A percentile compares a stretch with the other conserved stretches of the same genome.
Conservation (phyloP, 2,888 invertebrate genomes). For the Aphrophora alni region DNA sequence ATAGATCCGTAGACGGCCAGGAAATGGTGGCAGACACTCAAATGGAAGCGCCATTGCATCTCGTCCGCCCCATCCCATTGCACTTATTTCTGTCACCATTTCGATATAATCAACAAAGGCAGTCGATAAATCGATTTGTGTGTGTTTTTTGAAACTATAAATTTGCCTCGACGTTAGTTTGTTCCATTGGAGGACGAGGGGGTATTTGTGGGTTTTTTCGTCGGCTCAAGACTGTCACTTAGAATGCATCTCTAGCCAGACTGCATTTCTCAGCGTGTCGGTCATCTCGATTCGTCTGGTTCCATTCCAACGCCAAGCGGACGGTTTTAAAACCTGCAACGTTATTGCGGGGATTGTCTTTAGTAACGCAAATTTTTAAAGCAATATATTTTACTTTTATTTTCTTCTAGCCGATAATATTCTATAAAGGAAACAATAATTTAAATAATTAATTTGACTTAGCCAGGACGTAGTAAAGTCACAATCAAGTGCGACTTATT, state of each 20-base stretch:
- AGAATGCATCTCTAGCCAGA: neutral
- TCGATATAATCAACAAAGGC: neutral
- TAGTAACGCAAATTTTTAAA: too few species aligned
- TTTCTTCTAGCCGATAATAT: too few species aligned
- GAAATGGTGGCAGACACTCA: neutral
- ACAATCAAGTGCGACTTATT: too few species aligned
- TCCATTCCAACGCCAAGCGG: neutral
- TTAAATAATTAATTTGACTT: too few species aligned
- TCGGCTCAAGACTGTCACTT: neutral
- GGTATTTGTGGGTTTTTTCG: neutral
- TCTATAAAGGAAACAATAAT: too few species aligned
- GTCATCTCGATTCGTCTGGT: neutral
- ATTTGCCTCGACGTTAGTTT: too few species aligned
- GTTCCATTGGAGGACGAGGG: too few species aligned
- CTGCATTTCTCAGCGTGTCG: neutral
- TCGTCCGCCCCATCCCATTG: neutral
- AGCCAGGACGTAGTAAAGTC: too few species aligned
- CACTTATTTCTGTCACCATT: constrained; percentile 5
- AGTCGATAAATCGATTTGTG: neutral
- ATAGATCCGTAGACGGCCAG: neutral
- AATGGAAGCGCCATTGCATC: neutral
- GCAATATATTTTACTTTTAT: too few species aligned
- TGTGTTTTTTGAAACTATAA: too few species aligned
- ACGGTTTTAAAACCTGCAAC: neutral
- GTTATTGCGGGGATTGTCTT: too few species aligned